Evolutionary conservation across 1,140 invertebrate genomes (phyloP).

Genomic region (Goniozus legneri): DNA sequence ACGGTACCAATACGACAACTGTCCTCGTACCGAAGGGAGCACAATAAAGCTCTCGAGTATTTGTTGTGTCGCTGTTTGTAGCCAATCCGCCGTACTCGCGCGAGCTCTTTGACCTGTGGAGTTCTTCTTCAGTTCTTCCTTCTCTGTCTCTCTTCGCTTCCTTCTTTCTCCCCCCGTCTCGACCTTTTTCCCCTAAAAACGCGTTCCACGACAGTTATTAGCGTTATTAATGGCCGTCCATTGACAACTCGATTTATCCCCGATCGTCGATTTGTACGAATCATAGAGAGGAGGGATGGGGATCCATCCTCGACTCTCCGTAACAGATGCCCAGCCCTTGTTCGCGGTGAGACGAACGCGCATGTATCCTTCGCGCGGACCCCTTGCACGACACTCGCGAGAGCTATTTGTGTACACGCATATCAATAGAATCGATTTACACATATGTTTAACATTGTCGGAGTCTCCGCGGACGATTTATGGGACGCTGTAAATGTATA

Average conservation of each 20-base stretch:
- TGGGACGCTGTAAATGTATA: too few relatives aligned
- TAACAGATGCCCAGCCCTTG: slow-evolving; percentile 21
- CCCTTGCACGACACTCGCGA: too few relatives aligned
- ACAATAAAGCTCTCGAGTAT: slow-evolving; percentile 50
- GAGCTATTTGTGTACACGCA: too few relatives aligned
- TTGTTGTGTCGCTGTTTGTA: slow-evolving; percentile 53
- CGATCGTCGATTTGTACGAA: slow-evolving; percentile 18
- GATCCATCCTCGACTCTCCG: slow-evolving; percentile 14
- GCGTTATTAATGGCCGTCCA: slow-evolving; percentile 47
- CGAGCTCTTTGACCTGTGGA: slow-evolving; percentile 28
- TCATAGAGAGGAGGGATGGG: slow-evolving; percentile 9
- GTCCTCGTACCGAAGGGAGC: slow-evolving; percentile 21
- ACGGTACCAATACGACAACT: too few relatives aligned
- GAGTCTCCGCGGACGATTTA: too few relatives aligned
- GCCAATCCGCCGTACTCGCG: slow-evolving; percentile 34
- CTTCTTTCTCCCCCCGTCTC: slow-evolving; percentile 1
- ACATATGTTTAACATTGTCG: too few relatives aligned
- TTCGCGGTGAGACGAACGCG: too few relatives aligned
- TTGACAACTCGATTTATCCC: slow-evolving; percentile 34
- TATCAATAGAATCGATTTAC: too few relatives aligned
- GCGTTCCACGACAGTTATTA: slow-evolving; percentile 43
- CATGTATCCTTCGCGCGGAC: too few relatives aligned
- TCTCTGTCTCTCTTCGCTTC: slow-evolving; percentile 2
- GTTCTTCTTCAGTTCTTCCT: slow-evolving; percentile 11
- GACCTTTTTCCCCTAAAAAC: slow-evolving; percentile 22